Conservation (phyloP, 2,113 vertebrate genomes). For the Anseranas semipalmata region DNA sequence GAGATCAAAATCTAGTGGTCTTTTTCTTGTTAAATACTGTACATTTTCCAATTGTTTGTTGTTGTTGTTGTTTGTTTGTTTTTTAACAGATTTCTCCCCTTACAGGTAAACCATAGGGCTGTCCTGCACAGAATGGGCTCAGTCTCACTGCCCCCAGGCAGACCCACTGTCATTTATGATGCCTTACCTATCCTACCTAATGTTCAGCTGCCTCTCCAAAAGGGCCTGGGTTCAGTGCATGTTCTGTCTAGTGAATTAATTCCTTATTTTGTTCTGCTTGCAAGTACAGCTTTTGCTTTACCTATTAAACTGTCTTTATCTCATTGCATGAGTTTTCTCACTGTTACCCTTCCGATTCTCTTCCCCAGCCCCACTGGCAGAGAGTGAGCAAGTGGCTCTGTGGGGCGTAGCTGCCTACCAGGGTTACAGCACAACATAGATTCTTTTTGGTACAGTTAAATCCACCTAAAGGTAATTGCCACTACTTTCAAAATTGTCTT, state of each 20-base stretch:
- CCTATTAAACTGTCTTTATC: too few relatives aligned
- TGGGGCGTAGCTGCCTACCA: too few relatives aligned
- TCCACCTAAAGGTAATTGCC: neutral
- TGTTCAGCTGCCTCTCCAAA: neutral
- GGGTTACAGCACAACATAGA: neutral
- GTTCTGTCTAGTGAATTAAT: neutral
- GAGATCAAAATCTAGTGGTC: neutral
- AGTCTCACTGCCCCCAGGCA: neutral
- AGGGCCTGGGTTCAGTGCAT: rapidly evolving
- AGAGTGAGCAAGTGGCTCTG: too few relatives aligned
- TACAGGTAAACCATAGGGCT: neutral
- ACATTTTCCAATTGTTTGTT: neutral
- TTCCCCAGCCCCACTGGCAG: too few relatives aligned
- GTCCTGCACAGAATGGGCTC: neutral
- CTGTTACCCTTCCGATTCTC: too few relatives aligned
- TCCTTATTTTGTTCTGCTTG: too few relatives aligned
- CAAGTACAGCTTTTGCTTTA: too few relatives aligned
- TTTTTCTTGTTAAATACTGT: neutral
- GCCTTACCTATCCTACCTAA: neutral
- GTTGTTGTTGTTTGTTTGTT: too few relatives aligned
- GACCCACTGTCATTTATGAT: neutral
- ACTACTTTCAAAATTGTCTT: neutral
- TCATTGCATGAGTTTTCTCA: too few relatives aligned
- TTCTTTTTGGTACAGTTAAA: neutral
- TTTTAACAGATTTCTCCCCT: neutral